phyloP scores from a whole-genome alignment of 2,113 vertebrate species.

The Xyrauchen texanus region DNA sequence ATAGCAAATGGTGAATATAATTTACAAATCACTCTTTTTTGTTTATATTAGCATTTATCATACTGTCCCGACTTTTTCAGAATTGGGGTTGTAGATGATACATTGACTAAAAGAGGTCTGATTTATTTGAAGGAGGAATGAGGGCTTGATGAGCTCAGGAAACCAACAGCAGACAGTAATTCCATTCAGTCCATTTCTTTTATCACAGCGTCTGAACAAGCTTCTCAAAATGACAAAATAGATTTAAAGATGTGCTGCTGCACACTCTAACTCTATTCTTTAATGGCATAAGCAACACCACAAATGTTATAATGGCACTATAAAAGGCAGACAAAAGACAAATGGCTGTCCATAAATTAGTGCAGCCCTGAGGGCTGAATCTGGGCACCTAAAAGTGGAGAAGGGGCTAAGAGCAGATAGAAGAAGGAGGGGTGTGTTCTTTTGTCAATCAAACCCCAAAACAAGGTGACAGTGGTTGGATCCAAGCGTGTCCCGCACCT shows the following conservation, averaged over 20 bases:
- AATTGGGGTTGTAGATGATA: constrained; percentile 49
- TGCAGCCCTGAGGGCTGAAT: constrained; percentile 44
- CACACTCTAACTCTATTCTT: constrained; percentile 64
- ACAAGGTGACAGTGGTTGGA: constrained; percentile 12
- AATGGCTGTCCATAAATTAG: constrained; percentile 69
- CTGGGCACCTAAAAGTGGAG: not conserved
- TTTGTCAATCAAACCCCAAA: constrained; percentile 25
- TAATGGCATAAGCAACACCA: constrained; percentile 65
- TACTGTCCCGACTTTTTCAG: no score
- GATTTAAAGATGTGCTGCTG: constrained; percentile 72
- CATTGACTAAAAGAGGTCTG: constrained; percentile 47
- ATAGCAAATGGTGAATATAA: no score
- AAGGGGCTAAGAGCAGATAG: not conserved
- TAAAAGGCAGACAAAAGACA: constrained; percentile 75
- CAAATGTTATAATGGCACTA: constrained; percentile 66
- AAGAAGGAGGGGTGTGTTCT: not conserved
- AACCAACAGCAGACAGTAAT: constrained; percentile 57
- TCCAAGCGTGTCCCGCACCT: constrained; percentile 6
- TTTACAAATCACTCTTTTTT: no score
- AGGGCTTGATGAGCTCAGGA: constrained; percentile 53
- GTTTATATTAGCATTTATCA: no score
- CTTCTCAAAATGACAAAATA: constrained; percentile 64
- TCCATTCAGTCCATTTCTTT: constrained; percentile 58
- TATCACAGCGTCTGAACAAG: constrained; percentile 59
- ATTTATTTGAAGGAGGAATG: constrained; percentile 58